Percentiles rank a stretch among this genome's conserved stretches.
phyloP scores from a whole-genome alignment of 2,888 invertebrate genomes.

The Linnaemya vulpina region DNA sequence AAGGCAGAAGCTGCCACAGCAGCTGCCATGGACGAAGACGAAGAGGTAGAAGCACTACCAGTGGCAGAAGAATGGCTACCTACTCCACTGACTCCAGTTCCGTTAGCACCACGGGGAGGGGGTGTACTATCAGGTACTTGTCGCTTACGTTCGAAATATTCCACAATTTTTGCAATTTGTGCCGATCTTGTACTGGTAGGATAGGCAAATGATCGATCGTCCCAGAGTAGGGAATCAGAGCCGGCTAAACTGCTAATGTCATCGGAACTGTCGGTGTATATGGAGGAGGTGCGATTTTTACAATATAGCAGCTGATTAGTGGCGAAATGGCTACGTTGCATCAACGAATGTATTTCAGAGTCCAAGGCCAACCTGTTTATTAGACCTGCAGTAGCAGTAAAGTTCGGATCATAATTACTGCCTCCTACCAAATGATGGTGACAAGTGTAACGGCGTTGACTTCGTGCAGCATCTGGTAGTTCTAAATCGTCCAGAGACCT shows the following conservation, averaged over 20 bases:
- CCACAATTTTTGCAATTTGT: constrained; percentile 92
- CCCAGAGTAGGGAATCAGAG: constrained; percentile 89
- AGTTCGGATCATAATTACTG: constrained; percentile 76
- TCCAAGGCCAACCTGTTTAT: constrained; percentile 84
- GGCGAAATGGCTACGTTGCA: constrained; percentile 83
- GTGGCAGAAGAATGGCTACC: constrained; percentile 73
- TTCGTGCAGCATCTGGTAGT: constrained; percentile 78
- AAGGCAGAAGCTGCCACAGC: constrained; percentile 81
- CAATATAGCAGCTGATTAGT: constrained; percentile 85
- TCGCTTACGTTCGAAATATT: constrained; percentile 93
- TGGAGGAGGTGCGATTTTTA: constrained; percentile 89
- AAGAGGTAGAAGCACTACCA: constrained; percentile 75
- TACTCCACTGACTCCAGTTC: constrained; percentile 70
- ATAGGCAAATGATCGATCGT: constrained; percentile 86
- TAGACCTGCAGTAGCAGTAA: constrained; percentile 83
- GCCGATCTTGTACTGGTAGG: constrained; percentile 85
- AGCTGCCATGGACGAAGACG: constrained; percentile 76
- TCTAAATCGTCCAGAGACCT: constrained; percentile 86
- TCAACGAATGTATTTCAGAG: constrained; percentile 83
- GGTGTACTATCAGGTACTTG: constrained; percentile 82
- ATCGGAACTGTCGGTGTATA: constrained; percentile 94
- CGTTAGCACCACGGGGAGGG: constrained; percentile 72
- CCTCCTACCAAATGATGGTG: constrained; percentile 82
- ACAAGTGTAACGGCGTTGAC: constrained; percentile 80
- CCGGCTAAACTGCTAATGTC: constrained; percentile 92